These are phyloP conservation scores for Coptodon rendalli DNA, from an alignment of 2,113 vertebrate species.

Conservation along the genomic window DNA sequence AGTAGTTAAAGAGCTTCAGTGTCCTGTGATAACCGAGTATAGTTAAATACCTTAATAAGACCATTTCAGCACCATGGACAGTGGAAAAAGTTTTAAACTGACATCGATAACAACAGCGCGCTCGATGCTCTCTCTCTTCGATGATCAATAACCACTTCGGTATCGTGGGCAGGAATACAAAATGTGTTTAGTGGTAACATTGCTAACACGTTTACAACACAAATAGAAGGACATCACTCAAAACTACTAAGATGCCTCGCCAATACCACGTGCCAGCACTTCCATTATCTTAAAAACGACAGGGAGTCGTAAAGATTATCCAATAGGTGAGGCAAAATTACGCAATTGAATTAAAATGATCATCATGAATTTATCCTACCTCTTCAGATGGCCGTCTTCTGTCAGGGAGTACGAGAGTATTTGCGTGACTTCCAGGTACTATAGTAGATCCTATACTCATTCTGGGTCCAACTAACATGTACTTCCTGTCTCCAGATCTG, in stretches of 20 bases:
- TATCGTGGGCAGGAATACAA: neutral
- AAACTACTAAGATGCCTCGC: rapidly evolving
- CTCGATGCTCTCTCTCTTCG: rapidly evolving
- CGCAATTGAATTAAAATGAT: neutral
- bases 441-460: conserved; percentile 3
- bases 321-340: neutral
- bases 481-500: neutral
- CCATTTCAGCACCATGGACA: neutral
- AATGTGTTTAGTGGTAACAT: neutral
- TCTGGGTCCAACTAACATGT: neutral
- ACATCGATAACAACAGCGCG: rapidly evolving
- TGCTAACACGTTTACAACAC: rapidly evolving
- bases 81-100: neutral
- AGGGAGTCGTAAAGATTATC: rapidly evolving
- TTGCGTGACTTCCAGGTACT: neutral
- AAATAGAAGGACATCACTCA: neutral
- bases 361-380: neutral
- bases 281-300: rapidly evolving
- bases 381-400: neutral
- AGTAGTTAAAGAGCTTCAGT: neutral
- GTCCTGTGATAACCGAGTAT: too few relatives aligned
- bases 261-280: neutral
- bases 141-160: neutral
- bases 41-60: neutral
- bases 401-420: neutral